Percentiles rank a stretch among this genome's conserved stretches.
Conservation (phyloP, 2,113 vertebrate genomes). For the Orycteropus afer region DNA sequence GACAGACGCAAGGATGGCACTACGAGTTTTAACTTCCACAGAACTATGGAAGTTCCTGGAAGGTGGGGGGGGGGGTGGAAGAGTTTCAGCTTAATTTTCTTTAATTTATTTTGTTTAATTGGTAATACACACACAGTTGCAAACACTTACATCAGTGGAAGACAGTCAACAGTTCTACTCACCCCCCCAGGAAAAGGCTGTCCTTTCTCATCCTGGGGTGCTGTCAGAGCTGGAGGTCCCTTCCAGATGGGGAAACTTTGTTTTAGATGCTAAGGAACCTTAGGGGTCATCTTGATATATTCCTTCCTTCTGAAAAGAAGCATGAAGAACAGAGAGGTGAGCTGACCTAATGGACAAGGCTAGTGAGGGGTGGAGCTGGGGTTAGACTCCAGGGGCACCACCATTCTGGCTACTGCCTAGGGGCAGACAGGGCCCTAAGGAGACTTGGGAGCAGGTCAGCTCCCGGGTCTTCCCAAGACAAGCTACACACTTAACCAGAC, state of each 20-base stretch:
- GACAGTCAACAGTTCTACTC: no score
- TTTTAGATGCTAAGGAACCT: rapidly evolving
- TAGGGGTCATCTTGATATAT: neutral
- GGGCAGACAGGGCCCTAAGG: neutral
- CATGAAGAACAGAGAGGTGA: neutral
- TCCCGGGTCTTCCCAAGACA: neutral
- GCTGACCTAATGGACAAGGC: no score
- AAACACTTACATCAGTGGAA: no score
- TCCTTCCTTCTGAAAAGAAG: neutral
- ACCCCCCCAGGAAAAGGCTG: neutral
- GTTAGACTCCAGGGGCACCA: no score
- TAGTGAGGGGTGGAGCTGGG: neutral
- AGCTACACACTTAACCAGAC: neutral
- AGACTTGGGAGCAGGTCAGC: neutral
- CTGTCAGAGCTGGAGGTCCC: no score
- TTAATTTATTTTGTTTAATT: neutral
- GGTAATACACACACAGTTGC: no score
- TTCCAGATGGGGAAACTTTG: neutral
- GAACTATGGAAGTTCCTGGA: neutral
- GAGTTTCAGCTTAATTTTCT: neutral
- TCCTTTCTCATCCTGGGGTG: no score
- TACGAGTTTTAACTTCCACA: neutral
- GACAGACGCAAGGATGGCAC: neutral
- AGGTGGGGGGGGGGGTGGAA: neutral
- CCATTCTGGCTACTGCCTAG: neutral